Conservation (phyloP, 2,888 invertebrate genomes). For the Mesochorus sp. region DNA sequence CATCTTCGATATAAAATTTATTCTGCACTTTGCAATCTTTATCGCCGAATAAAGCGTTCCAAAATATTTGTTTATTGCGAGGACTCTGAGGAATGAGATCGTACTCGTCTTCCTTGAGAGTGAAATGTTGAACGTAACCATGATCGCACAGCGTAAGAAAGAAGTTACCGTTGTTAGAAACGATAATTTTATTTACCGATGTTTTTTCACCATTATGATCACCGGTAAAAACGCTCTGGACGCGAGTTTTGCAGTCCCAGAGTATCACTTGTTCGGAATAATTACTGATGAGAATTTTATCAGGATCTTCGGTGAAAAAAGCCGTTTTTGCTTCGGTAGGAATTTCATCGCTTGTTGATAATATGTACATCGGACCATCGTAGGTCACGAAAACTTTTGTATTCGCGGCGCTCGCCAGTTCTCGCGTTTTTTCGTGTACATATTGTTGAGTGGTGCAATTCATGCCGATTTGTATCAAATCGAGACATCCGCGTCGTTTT, state of each 20-base stretch:
- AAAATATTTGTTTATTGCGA: conserved; percentile 74
- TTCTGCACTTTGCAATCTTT: conserved; percentile 67
- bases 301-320: conserved; percentile 80
- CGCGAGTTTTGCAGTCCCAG: conserved; percentile 85
- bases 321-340: conserved; percentile 84
- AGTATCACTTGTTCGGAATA: conserved; percentile 83
- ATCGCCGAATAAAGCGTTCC: conserved; percentile 70
- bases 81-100: conserved; percentile 68
- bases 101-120: conserved; percentile 63
- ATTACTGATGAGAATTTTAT: conserved; percentile 83
- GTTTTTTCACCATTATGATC: conserved; percentile 65
- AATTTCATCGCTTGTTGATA: conserved; percentile 84
- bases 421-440: conserved; percentile 84
- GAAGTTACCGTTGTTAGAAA: conserved; percentile 82
- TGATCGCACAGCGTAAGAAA: conserved; percentile 85
- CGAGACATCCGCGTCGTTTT: conserved; percentile 83
- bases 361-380: conserved; percentile 79
- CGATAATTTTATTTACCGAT: conserved; percentile 81
- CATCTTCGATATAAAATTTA: conserved; percentile 67
- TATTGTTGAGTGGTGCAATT: conserved; percentile 85
- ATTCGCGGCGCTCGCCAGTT: conserved; percentile 83
- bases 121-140: conserved; percentile 84
- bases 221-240: conserved; percentile 79
- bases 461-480: conserved; percentile 88
- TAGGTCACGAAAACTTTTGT: conserved; percentile 86